Evolutionary conservation across 2,113 vertebrate species (phyloP).

Genomic region (Sarotherodon lohbergeri): DNA sequence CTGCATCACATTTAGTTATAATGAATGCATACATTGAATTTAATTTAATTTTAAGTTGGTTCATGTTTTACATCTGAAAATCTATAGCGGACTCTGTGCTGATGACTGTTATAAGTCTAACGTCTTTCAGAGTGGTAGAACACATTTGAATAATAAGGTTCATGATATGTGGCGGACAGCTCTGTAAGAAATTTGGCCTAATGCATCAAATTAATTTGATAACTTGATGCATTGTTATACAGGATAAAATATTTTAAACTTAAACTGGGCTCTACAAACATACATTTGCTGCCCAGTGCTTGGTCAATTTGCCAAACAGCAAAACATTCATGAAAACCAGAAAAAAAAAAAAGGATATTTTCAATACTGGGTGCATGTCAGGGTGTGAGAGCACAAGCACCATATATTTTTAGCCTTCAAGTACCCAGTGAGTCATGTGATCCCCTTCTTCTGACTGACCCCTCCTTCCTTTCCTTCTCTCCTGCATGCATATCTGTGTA

Average conservation of each 20-base stretch:
- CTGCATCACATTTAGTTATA: background rate
- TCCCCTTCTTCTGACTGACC: conserved; percentile 30
- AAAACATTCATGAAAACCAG: conserved; percentile 1
- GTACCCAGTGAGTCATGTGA: conserved; percentile 66
- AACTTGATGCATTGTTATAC: background rate
- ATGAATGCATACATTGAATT: background rate
- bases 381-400: conserved; percentile 37
- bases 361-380: background rate
- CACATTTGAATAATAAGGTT: background rate
- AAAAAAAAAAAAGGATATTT: background rate
- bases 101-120: background rate
- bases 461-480: conserved; percentile 12
- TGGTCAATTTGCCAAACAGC: background rate
- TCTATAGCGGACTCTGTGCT: background rate
- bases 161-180: background rate
- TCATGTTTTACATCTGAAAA: background rate
- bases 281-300: background rate
- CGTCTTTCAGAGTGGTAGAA: background rate
- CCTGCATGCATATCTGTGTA: conserved; percentile 2
- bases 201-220: background rate
- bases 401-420: conserved; percentile 67
- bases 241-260: background rate
- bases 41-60: background rate
- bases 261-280: background rate
- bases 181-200: background rate